Evolutionary conservation across 2,797 vertebrate genomes (phyloP).

Genomic region (Nannoperca australis): DNA sequence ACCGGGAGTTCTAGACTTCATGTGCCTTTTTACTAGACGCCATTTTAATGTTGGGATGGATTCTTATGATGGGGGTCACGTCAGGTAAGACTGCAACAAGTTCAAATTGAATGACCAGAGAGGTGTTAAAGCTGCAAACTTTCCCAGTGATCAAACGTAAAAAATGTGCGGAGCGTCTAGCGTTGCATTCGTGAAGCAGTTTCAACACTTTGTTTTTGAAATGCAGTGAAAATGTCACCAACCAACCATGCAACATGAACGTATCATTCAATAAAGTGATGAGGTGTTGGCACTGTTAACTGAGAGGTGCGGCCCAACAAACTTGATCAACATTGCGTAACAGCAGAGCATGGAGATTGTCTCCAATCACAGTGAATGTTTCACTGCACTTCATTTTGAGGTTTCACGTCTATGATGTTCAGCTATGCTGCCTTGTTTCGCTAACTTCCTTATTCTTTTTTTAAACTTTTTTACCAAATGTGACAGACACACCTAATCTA

Average conservation of each 20-base stretch:
- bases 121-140: not conserved
- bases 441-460: not conserved
- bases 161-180: not conserved
- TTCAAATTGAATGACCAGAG: not conserved
- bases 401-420: not conserved
- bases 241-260: not conserved
- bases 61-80: not conserved
- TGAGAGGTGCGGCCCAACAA: conserved; percentile 38
- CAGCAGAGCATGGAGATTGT: not conserved
- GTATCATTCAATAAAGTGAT: conserved; percentile 36
- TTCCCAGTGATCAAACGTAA: not conserved
- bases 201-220: not conserved
- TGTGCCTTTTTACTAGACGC: conserved; percentile 17
- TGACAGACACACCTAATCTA: not conserved
- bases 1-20: conserved; percentile 10
- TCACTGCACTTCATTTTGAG: conserved; percentile 14
- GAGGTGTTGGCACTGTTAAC: conserved; percentile 42
- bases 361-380: not conserved
- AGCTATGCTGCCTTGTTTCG: not conserved
- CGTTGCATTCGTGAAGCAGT: too few species aligned
- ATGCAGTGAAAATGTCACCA: conserved; percentile 21
- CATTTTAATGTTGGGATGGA: not conserved
- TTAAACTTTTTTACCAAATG: not conserved
- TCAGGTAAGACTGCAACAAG: not conserved
- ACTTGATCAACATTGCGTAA: conserved; percentile 23